Evolutionary conservation across 2,888 invertebrate species (phyloP), one percentile per base, ranked within the genome.

Genomic region (Calliopum simillimum): DNA sequence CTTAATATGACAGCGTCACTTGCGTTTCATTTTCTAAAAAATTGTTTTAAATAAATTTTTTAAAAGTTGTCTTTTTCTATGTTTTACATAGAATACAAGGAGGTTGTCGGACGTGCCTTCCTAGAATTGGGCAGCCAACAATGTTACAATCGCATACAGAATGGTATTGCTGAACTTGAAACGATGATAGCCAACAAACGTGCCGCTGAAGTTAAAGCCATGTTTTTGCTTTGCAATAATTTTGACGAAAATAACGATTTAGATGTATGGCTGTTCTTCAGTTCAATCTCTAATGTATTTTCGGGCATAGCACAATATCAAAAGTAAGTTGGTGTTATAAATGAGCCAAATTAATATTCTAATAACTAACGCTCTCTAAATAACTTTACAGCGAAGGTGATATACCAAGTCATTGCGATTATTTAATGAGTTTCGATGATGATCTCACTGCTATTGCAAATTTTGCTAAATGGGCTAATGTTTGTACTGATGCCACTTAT

Each of bases 211-310:
- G 78, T 82, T 2, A 79, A 80, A 41, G 77, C 81, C 13, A 78
- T 82, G 78, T 70, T 85, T 23, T 81, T 83, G 56, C 55, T 86
- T n/a, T 86, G 86, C 74, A 77, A 78, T 56, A 75, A 68, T 62
- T 85, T 86, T 19, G 78, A 85, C 75, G 77, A 80, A 13, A 58
- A 74, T 1, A 83, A 78, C 46, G 79, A 84, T 69, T 71, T 83
- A 73, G 84, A 86, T 69, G 68, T 83, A 16, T 84, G 82, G 83
- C 75, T 76, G 0, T 74, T 86, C 16, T 86, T 86, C 69, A 68
- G 79, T 79, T 82, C 64, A 51, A 80, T 2, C 85, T 85, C 58
- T 68, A 83, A 0, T 75, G 79, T 1, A 19, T 83, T 33, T 33
- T 5, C 33, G 5, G 1, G 1, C 5, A 33, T 8, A 3, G 85